Conservation (phyloP, 2,888 invertebrate genomes). For the Aspidiotus rigidus region DNA sequence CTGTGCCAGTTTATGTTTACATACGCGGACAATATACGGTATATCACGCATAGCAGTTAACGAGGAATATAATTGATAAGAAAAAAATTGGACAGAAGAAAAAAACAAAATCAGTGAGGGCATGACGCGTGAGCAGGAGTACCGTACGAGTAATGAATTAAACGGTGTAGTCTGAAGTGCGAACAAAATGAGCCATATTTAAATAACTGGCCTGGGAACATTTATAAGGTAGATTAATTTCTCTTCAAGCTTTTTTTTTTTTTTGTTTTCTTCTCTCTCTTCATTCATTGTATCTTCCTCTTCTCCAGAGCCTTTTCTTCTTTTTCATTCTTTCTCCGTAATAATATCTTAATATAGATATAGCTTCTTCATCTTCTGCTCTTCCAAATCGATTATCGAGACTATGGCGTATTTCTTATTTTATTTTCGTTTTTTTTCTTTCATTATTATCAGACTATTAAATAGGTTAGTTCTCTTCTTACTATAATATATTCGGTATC, state of each 20-base stretch:
- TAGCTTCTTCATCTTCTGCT: conserved; percentile 7
- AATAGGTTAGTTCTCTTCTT: background rate
- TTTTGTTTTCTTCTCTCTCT: no score
- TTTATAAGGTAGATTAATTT: conserved; percentile 33
- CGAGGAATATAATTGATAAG: no score
- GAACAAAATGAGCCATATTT: conserved; percentile 8
- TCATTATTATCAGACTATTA: background rate
- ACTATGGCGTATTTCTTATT: conserved; percentile 14
- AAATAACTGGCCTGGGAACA: conserved; percentile 32
- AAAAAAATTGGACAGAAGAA: no score
- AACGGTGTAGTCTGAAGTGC: background rate
- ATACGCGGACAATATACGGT: no score
- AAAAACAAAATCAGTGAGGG: no score
- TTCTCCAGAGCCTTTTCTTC: background rate
- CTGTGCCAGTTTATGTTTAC: no score
- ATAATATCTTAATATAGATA: background rate
- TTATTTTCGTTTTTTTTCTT: background rate
- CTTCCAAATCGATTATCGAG: conserved; percentile 27
- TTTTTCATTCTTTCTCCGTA: conserved; percentile 1
- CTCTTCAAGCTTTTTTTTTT: conserved; percentile 3
- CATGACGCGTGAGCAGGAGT: no score
- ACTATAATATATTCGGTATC: background rate
- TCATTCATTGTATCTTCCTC: background rate
- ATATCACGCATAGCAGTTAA: no score
- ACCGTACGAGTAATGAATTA: background rate